phyloP scores from a whole-genome alignment of 2,113 vertebrate genomes.

The Leucosticte australis region DNA sequence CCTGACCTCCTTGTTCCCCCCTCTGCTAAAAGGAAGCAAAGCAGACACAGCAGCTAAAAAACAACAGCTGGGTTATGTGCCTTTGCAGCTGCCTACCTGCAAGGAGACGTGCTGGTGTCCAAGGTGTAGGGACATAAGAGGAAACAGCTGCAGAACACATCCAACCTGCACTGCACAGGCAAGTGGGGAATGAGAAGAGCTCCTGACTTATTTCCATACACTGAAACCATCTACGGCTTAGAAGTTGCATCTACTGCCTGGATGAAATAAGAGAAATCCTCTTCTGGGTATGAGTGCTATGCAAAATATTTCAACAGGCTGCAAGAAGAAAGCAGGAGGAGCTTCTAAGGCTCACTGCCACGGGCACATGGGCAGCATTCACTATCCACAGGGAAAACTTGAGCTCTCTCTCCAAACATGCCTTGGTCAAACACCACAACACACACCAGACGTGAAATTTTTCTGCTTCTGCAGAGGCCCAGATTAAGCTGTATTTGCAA shows the following conservation, averaged over 20 bases:
- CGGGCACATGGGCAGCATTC: neutral
- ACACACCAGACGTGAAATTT: neutral
- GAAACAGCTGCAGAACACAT: neutral
- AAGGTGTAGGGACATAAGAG: rapidly evolving
- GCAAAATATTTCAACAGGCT: neutral
- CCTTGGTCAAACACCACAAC: neutral
- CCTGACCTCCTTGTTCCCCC: rapidly evolving
- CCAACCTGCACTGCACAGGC: neutral
- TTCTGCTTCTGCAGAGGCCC: neutral
- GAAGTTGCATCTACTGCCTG: neutral
- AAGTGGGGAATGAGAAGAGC: neutral
- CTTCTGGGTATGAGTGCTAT: neutral
- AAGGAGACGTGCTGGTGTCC: neutral
- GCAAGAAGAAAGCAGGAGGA: neutral
- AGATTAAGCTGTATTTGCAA: neutral
- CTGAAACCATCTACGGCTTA: neutral
- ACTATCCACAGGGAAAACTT: neutral
- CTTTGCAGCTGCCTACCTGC: neutral
- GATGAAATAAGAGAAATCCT: neutral
- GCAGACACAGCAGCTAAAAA: neutral
- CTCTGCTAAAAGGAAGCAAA: neutral
- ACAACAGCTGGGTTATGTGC: neutral
- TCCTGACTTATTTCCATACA: neutral
- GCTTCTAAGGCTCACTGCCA: neutral
- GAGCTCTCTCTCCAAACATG: neutral